These are phyloP conservation scores for Zaprionus ghesquierei DNA, from an alignment of 1,140 invertebrate genomes.

Conservation along the genomic window DNA sequence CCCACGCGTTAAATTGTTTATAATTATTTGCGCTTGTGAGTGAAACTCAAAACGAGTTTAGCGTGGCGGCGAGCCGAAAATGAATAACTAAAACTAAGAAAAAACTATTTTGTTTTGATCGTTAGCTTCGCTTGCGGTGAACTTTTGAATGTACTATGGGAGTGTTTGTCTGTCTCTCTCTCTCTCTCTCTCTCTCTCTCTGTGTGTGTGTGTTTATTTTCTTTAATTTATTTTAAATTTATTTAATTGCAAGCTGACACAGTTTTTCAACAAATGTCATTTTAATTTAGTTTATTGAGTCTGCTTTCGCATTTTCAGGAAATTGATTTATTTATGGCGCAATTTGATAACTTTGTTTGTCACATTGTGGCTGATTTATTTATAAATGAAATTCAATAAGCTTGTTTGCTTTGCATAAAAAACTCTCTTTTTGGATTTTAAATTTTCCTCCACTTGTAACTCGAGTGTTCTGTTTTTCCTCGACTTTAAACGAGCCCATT, in stretches of 20 bases:
- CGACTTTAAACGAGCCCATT: not conserved
- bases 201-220: not conserved
- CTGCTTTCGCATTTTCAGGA: not conserved
- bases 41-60: slow-evolving; percentile 62
- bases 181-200: not conserved
- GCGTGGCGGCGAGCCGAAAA: not conserved
- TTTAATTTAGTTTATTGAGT: not conserved
- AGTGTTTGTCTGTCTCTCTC: not conserved
- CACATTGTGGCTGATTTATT: not conserved
- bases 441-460: not conserved
- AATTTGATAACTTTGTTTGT: not conserved
- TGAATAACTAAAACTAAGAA: slow-evolving; percentile 1
- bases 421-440: not conserved
- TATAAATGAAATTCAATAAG: not conserved
- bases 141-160: not conserved
- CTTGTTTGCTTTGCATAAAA: not conserved
- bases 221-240: slow-evolving; percentile 23
- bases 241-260: slow-evolving; percentile 62
- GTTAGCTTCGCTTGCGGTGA: slow-evolving; percentile 45
- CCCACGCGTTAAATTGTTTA: slow-evolving; percentile 22
- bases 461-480: not conserved
- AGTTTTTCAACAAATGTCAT: slow-evolving; percentile 15
- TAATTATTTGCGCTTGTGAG: slow-evolving; percentile 41
- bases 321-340: not conserved
- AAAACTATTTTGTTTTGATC: slow-evolving; percentile 72